Percentiles rank a stretch among this genome's conserved stretches.
Conservation (phyloP, 2,113 vertebrate genomes). For the Eidolon helvum region DNA sequence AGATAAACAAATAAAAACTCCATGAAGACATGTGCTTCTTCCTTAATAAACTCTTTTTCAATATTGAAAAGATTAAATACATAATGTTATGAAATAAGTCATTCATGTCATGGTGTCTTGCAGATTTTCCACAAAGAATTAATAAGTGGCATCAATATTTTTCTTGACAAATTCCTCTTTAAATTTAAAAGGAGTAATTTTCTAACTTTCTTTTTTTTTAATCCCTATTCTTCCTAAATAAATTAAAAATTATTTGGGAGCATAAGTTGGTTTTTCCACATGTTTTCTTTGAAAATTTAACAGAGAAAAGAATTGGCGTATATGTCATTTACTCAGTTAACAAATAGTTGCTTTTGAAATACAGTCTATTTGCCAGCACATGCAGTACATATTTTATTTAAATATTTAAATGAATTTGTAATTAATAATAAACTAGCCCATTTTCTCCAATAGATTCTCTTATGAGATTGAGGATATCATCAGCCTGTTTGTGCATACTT, state of each 20-base stretch:
- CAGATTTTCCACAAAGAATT: background rate
- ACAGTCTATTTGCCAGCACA: background rate
- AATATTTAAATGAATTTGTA: background rate
- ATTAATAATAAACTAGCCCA: background rate
- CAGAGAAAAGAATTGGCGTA: background rate
- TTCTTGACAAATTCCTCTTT: background rate
- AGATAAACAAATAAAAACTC: background rate
- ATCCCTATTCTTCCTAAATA: background rate
- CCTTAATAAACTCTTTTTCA: background rate
- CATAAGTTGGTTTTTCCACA: background rate
- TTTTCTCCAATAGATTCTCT: background rate
- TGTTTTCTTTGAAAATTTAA: conserved; percentile 1
- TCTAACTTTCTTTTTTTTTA: background rate
- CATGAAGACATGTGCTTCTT: background rate
- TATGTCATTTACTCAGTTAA: background rate
- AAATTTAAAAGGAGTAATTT: background rate
- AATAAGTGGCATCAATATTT: background rate
- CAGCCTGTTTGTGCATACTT: background rate
- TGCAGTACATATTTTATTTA: background rate
- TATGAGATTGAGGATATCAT: background rate
- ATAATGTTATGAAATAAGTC: background rate
- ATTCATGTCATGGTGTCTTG: background rate
- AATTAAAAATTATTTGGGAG: background rate
- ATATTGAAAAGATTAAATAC: background rate
- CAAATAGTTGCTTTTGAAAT: background rate